A percentile compares a stretch with the other conserved stretches of the same genome.
These are phyloP conservation scores for Microcebus griseorufus DNA, from an alignment of 2,113 vertebrate species.

Conservation along the genomic window DNA sequence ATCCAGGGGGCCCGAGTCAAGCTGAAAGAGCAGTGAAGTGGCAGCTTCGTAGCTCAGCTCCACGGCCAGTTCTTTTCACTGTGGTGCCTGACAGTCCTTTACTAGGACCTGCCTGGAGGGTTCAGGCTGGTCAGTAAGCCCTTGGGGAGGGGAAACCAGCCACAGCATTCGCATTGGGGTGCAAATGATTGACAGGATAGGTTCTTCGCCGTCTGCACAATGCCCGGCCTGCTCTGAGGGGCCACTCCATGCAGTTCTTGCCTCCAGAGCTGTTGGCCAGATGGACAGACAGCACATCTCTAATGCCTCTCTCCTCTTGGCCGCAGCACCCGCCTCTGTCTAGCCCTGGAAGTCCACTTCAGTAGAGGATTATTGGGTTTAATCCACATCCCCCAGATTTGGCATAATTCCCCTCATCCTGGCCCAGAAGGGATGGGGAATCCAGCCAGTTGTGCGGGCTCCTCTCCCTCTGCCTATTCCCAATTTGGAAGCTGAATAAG, in stretches of 20 bases:
- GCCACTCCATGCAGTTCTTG: neutral
- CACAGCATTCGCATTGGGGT: neutral
- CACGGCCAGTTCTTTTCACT: neutral
- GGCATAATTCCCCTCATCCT: neutral
- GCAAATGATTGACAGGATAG: neutral
- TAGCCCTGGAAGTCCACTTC: neutral
- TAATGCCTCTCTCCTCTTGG: neutral
- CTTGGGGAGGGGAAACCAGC: neutral
- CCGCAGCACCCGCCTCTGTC: neutral
- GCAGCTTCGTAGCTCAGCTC: neutral
- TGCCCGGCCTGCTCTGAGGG: neutral
- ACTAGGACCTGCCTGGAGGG: neutral
- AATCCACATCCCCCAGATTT: neutral
- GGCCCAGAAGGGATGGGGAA: neutral
- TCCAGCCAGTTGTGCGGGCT: neutral
- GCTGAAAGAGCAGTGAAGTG: neutral
- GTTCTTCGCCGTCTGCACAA: neutral
- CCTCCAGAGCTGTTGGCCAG: neutral
- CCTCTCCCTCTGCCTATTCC: neutral
- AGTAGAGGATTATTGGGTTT: neutral
- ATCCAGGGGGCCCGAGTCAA: neutral
- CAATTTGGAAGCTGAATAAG: slow-evolving; percentile 20
- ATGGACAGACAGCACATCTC: neutral
- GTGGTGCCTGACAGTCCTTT: neutral
- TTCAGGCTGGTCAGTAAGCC: neutral